Evolutionary conservation across 2,113 vertebrate genomes (phyloP), one percentile per base, ranked within the genome.

Genomic region (Cairina moschata): DNA sequence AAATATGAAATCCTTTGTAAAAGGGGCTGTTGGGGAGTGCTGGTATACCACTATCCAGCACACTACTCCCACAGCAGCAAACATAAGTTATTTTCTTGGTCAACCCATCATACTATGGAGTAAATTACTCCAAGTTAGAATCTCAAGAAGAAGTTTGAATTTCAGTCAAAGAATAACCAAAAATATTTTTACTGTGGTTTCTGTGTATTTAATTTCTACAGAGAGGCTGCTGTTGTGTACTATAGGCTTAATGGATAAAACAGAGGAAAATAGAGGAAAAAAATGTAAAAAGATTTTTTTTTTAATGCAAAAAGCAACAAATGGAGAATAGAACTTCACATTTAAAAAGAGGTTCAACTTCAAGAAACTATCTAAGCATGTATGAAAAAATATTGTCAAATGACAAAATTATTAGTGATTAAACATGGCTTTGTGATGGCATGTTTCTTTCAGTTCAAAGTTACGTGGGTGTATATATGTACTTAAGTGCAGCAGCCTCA

Each of bases 1-100:
- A 88, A 93, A 88, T 82, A 82, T 84, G 9, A 94, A 91, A 55
- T 84, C 32, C 38, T 91, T 58, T 75, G 44, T 92, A 84, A 92
- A 93, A 79, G 31, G 22, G 20, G 73, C 26, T 9, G 1, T 32
- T 76, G 44, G 50, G 63, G 62, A 92, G 48, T 71, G 31, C 2
- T 20, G 75, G 32, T 52, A 48, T 60, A 44, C 46, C 6, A 7
- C 71, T 66, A 58, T 77, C 63, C 60, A 71, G 86, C 10, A 73
- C 7, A 6, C 13, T 62, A 62, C n/a, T 95, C 31, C 66, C 63
- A 42, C 23, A 78, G 44, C 13, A 94, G 75, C 94, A 89, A 60
- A 74, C 21, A 5, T 28, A 42, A 67, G 20, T 81, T 86, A 55
- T 82, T 93, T 89, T 93, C 66, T 83, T 87, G 50, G 44, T 87